Percentiles rank a stretch among this genome's conserved stretches.
phyloP scores from a whole-genome alignment of 2,113 vertebrate genomes.

The Emberiza fucata region DNA sequence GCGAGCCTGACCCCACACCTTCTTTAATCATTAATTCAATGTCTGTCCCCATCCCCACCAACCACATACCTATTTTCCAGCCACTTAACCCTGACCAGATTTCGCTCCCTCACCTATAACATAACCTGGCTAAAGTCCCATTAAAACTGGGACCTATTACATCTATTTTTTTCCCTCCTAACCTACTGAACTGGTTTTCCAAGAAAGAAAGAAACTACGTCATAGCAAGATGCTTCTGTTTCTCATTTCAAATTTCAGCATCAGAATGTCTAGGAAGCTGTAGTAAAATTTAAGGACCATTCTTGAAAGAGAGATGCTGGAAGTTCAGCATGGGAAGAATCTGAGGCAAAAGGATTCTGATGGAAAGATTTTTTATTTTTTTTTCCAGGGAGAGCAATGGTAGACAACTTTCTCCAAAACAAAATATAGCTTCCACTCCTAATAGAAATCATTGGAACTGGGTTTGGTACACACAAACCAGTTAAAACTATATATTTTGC shows the following conservation, averaged over 20 bases:
- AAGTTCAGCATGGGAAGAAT: background rate
- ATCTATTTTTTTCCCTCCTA: background rate
- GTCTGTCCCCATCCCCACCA: background rate
- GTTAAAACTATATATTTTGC: constrained; percentile 1
- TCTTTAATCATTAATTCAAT: background rate
- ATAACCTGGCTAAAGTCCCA: background rate
- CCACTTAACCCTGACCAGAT: background rate
- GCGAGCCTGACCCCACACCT: background rate
- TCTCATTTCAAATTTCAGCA: background rate
- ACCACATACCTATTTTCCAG: accelerated
- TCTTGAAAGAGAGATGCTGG: background rate
- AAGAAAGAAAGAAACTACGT: background rate
- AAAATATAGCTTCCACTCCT: background rate
- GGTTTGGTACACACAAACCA: background rate
- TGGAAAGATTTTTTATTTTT: background rate
- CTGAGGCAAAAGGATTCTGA: background rate
- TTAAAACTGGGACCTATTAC: background rate
- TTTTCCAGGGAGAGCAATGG: background rate
- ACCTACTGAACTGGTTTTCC: background rate
- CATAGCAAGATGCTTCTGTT: background rate
- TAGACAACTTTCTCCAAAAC: background rate
- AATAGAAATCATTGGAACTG: background rate
- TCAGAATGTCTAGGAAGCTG: background rate
- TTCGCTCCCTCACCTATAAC: background rate
- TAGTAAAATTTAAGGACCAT: background rate